Evolutionary conservation across 1,140 invertebrate genomes (phyloP).

Genomic region (Calliphora vicina): DNA sequence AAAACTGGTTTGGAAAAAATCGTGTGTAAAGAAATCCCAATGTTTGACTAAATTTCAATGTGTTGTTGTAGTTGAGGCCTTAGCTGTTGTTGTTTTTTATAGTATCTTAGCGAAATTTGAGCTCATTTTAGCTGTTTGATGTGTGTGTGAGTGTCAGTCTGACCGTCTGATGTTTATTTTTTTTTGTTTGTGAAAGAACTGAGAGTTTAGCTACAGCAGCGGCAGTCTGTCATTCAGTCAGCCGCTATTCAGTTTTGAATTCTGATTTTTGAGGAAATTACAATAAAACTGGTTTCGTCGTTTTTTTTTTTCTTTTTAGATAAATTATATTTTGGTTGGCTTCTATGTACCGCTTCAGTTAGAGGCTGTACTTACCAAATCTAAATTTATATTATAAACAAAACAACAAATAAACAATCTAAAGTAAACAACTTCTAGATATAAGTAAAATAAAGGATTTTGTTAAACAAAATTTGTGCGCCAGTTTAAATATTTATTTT

Average conservation of each 20-base stretch:
- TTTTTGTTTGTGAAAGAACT: not conserved
- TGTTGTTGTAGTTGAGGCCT: not conserved
- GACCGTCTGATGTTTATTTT: too few species aligned
- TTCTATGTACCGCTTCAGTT: too few species aligned
- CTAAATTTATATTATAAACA: not conserved
- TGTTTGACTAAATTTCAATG: not conserved
- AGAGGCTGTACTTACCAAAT: not conserved
- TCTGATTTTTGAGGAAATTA: not conserved
- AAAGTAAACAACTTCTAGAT: not conserved
- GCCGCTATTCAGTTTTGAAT: not conserved
- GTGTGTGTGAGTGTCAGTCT: not conserved
- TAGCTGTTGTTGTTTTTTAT: not conserved
- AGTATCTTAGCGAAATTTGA: slow-evolving; percentile 3
- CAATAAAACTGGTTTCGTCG: not conserved
- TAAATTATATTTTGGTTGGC: not conserved
- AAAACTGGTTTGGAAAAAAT: not conserved
- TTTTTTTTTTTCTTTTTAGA: not conserved
- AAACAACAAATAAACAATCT: not conserved
- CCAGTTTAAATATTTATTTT: too few species aligned
- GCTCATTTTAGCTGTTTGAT: not conserved
- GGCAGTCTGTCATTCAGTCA: not conserved
- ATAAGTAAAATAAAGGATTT: not conserved
- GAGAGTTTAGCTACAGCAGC: not conserved
- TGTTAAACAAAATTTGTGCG: not conserved
- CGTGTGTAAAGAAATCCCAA: not conserved